Percentiles rank a stretch among this genome's conserved stretches.
phyloP scores from a whole-genome alignment of 53 echinoderm and acorn worm genomes.

The Paelopatides confundens region DNA sequence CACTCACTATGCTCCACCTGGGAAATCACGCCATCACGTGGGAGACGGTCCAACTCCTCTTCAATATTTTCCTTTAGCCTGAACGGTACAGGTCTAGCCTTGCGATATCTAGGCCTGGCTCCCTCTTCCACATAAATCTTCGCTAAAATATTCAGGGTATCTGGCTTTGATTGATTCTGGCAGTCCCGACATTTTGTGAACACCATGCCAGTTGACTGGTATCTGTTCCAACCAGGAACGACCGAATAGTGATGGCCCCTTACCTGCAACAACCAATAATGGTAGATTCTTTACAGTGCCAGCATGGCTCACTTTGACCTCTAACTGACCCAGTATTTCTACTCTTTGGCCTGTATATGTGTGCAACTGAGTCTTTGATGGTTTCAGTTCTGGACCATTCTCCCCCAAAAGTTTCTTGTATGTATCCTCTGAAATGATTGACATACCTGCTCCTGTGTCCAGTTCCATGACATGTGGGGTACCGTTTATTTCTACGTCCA shows the following conservation, averaged over 20 bases:
- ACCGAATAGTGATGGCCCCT: slow-evolving; percentile 58
- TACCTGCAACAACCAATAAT: background rate
- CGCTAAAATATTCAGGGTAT: background rate
- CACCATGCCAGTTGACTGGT: slow-evolving; percentile 41
- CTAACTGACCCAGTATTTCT: background rate
- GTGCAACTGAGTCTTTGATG: background rate
- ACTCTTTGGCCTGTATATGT: slow-evolving; percentile 15
- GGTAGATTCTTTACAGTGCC: background rate
- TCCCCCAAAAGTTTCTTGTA: background rate
- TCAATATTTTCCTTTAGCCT: background rate
- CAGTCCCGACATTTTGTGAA: background rate
- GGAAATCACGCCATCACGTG: slow-evolving; percentile 16
- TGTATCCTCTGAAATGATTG: slow-evolving; percentile 19
- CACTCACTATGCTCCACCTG: slow-evolving; percentile 40
- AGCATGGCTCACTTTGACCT: background rate
- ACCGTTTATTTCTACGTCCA: background rate
- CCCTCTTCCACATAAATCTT: slow-evolving; percentile 29
- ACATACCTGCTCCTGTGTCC: slow-evolving; percentile 54
- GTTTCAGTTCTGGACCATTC: background rate
- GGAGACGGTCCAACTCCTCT: slow-evolving; percentile 8
- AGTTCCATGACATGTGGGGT: background rate
- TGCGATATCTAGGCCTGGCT: slow-evolving; percentile 42
- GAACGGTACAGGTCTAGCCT: slow-evolving; percentile 44
- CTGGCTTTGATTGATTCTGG: background rate
- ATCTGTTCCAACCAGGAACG: slow-evolving; percentile 51